These are phyloP conservation scores for Karalla daura DNA, from an alignment of 2,797 vertebrate genomes.

Conservation along the genomic window DNA sequence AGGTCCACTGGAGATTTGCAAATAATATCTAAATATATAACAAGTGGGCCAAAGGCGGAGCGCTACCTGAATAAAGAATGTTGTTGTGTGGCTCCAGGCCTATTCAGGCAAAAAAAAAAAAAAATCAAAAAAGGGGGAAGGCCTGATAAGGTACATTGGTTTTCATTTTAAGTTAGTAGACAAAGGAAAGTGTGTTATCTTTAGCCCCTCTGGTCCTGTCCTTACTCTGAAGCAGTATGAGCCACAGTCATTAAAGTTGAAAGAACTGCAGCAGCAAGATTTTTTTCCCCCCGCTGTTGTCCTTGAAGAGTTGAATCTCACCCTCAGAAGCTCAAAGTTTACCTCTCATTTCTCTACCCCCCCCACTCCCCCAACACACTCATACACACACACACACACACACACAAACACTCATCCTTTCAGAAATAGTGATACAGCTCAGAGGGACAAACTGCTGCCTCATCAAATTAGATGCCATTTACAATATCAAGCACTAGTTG, in stretches of 20 bases:
- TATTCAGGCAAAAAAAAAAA: conserved; percentile 18
- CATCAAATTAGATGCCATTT: conserved; percentile 6
- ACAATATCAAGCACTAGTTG: conserved; percentile 20
- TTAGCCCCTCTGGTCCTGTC: conserved; percentile 24
- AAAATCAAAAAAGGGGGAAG: no score
- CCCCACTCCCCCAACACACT: conserved; percentile 24
- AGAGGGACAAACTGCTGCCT: not conserved
- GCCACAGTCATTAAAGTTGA: conserved; percentile 1
- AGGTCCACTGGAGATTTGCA: conserved; percentile 49
- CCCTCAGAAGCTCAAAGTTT: conserved; percentile 11
- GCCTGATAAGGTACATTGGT: conserved; percentile 26
- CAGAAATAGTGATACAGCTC: no score
- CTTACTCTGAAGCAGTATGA: conserved; percentile 3
- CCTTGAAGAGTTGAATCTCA: conserved; percentile 13
- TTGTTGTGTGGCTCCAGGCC: conserved; percentile 23
- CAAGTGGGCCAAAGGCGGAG: conserved; percentile 32
- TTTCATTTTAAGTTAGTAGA: conserved; percentile 45
- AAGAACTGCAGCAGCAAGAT: not conserved
- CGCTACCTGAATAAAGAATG: conserved; percentile 28
- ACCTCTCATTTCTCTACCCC: conserved; percentile 18
- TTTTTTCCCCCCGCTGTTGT: conserved; percentile 5
- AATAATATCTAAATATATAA: conserved; percentile 54
- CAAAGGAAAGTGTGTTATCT: conserved; percentile 38
- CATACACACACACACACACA: conserved; percentile 14
- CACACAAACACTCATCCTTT: no score